A percentile compares a stretch with the other conserved stretches of the same genome.
phyloP scores from a whole-genome alignment of 2,888 invertebrate species.

The Baccha elongata region DNA sequence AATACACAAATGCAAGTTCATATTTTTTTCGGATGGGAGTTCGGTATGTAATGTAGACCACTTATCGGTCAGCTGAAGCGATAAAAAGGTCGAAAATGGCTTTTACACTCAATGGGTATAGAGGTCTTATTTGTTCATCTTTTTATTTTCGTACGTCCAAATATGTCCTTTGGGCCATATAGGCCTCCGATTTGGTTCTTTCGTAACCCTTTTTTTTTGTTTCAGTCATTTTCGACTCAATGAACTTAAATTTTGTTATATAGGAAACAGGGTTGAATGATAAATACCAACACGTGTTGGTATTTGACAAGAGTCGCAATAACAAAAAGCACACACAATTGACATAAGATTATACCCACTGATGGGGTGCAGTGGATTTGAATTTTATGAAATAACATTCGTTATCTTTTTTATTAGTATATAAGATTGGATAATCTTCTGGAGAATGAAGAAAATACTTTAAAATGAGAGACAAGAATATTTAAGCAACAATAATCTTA shows the following conservation, averaged over 20 bases:
- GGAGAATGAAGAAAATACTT: too few species aligned
- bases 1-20: neutral
- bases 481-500: too few species aligned
- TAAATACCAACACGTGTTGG: conserved; percentile 68
- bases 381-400: too few species aligned
- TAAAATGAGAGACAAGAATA: too few species aligned
- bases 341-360: neutral
- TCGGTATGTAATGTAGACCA: conserved; percentile 11
- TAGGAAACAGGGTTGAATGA: neutral
- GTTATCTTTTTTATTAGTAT: too few species aligned
- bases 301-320: conserved; percentile 54
- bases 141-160: conserved; percentile 18
- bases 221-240: conserved; percentile 54
- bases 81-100: conserved; percentile 65
- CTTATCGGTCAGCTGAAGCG: conserved; percentile 71
- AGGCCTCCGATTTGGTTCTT: conserved; percentile 18
- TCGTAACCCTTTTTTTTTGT: conserved; percentile 31
- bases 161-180: conserved; percentile 33
- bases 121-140: conserved; percentile 14
- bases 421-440: too few species aligned
- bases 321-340: conserved; percentile 10
- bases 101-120: conserved; percentile 25
- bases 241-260: conserved; percentile 31
- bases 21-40: conserved; percentile 4
- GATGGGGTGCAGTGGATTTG: neutral